phyloP scores from a whole-genome alignment of 2,888 invertebrate species.

The Anticlea derivata region DNA sequence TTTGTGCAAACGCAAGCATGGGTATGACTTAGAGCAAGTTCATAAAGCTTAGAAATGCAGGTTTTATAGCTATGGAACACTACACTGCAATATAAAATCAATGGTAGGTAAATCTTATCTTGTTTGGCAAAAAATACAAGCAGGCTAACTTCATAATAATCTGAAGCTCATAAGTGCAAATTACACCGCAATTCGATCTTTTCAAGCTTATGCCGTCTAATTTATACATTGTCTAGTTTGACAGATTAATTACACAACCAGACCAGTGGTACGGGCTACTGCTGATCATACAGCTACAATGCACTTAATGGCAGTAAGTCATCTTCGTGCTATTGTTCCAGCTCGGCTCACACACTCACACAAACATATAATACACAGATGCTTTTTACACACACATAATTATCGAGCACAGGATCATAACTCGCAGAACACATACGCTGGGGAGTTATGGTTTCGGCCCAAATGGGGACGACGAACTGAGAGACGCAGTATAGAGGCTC shows the following conservation, averaged over 20 bases:
- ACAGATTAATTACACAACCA: conserved; percentile 34
- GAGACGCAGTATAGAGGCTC: too few relatives aligned
- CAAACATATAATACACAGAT: neutral
- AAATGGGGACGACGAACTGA: too few relatives aligned
- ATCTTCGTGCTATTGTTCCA: conserved; percentile 5
- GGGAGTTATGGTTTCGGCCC: too few relatives aligned
- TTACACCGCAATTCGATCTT: conserved; percentile 29
- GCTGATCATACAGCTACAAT: conserved; percentile 14
- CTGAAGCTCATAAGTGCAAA: conserved; percentile 22
- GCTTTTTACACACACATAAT: too few relatives aligned
- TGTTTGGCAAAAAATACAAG: neutral
- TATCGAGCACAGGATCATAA: too few relatives aligned
- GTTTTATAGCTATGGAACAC: too few relatives aligned
- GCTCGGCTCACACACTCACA: neutral
- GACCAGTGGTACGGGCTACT: conserved; percentile 30
- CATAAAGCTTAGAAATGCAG: too few relatives aligned
- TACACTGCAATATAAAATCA: too few relatives aligned
- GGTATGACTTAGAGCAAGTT: too few relatives aligned
- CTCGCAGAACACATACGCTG: too few relatives aligned
- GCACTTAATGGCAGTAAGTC: conserved; percentile 7
- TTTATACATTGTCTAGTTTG: conserved; percentile 28
- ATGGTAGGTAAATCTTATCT: too few relatives aligned
- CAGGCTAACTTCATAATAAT: conserved; percentile 7
- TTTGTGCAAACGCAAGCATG: too few relatives aligned
- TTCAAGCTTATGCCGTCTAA: conserved; percentile 22